Evolutionary conservation across 1,140 invertebrate genomes (phyloP), one percentile per base, ranked within the genome.

Genomic region (Lasioglossum albipes): DNA sequence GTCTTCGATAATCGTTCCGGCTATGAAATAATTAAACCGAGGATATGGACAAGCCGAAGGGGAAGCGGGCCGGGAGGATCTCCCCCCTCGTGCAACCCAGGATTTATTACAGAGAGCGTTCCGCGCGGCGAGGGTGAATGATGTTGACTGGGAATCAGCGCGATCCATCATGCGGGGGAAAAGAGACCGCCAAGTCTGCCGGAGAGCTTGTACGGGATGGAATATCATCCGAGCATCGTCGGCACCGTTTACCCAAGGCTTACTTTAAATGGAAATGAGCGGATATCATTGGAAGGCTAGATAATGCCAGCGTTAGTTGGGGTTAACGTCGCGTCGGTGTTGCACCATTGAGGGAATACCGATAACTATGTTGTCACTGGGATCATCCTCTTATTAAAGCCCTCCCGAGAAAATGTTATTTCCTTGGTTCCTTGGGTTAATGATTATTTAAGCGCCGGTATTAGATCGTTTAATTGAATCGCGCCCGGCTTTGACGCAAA

Each of bases 11-110:
- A 81, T 83, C 83, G 66, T 65, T 52, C 57, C 57, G 36, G 31
- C 68, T 80, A 81, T 84, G 82, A 84, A 84, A 85, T 81, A 84
- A 84, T 80, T 74, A 80, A 75, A 80, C 41, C 64, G 62, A 59
- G 65, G 64, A 59, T 68, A 68, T 54, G 13, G 22, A 0, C 61
- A 9, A 18, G 36, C 16, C 9, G 22, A 49, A 45, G 59, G 22
- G 42, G 12, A 62, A 13, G 42, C 3, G 36, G 36, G 36, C 36
- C 36, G 36, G 36, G 3, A 36, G 36, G 36, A 36, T 36, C 36
- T 27, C 27, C 27, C 27, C 27, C 27, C 27, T 2, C 36, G 36
- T 36, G 36, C 36, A 36, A 36, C 42, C 67, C 16, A 41, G 61
- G 45, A 79, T 79, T 73, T 73, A 79, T 73, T 66, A 42, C 16